A percentile compares a stretch with the other conserved stretches of the same genome.
phyloP scores from a whole-genome alignment of 1,140 invertebrate genomes.

The Pogonomyrmex californicus region DNA sequence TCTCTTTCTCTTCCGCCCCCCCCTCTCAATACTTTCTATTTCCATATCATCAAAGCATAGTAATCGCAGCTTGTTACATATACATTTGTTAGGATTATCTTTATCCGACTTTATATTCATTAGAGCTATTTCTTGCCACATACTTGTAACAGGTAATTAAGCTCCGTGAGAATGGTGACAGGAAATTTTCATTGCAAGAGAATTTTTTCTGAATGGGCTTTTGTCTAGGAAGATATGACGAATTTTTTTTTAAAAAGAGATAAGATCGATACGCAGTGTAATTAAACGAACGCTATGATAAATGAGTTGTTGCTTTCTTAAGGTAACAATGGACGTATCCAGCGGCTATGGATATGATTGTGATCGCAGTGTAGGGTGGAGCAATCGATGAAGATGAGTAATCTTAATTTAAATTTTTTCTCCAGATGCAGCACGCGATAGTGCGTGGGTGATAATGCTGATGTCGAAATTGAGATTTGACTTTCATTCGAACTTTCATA shows the following conservation, averaged over 20 bases:
- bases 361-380: conserved; percentile 8
- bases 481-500: background rate
- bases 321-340: conserved; percentile 38
- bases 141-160: conserved; percentile 31
- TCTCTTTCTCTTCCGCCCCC: conserved; percentile 16
- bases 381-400: conserved; percentile 52
- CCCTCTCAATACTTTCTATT: conserved; percentile 36
- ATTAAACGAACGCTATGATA: conserved; percentile 31
- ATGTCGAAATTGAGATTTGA: background rate
- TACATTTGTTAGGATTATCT: background rate
- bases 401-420: conserved; percentile 54
- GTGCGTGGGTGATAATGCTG: background rate
- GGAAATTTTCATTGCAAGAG: background rate
- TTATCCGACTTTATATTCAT: conserved; percentile 10
- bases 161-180: conserved; percentile 38
- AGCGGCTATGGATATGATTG: conserved; percentile 24
- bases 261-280: conserved; percentile 3
- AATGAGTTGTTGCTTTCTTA: conserved; percentile 32
- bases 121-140: background rate
- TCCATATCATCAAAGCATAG: conserved; percentile 16
- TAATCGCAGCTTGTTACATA: background rate
- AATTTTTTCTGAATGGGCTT: conserved; percentile 15
- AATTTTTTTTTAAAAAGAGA: conserved; percentile 18
- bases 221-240: conserved; percentile 21
- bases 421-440: conserved; percentile 43